Evolutionary conservation across 1,140 invertebrate genomes (phyloP).

Genomic region (Vanessa tameamea): DNA sequence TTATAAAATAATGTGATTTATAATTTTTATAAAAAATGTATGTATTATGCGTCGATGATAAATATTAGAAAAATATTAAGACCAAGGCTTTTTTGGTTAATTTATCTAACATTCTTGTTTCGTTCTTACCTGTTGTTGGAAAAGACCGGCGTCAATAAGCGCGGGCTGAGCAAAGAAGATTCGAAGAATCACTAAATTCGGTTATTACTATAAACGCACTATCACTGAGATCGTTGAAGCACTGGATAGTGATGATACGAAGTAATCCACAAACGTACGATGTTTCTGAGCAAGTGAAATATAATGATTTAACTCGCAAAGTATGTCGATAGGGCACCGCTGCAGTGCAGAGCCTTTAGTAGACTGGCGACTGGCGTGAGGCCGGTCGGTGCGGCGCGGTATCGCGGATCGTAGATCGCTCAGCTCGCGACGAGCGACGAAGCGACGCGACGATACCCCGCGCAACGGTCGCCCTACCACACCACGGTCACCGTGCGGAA

Average conservation of each 20-base stretch:
- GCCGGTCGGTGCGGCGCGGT: slow-evolving; percentile 20
- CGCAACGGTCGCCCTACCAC: not conserved
- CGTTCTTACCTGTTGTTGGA: slow-evolving; percentile 66
- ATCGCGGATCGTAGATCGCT: slow-evolving; percentile 20
- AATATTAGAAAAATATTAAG: not conserved
- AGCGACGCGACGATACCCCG: slow-evolving; percentile 22
- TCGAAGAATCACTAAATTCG: slow-evolving; percentile 51
- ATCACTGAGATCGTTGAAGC: slow-evolving; percentile 51
- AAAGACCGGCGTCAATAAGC: slow-evolving; percentile 64
- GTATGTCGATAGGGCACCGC: slow-evolving; percentile 49
- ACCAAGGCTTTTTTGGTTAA: not conserved
- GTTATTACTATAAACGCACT: slow-evolving; percentile 46
- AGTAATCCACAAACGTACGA: slow-evolving; percentile 41
- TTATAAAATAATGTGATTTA: too few relatives aligned
- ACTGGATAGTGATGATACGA: slow-evolving; percentile 37
- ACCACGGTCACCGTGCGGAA: slow-evolving; percentile 30
- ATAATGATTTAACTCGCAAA: slow-evolving; percentile 15
- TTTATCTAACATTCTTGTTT: slow-evolving; percentile 15
- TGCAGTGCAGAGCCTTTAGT: slow-evolving; percentile 66
- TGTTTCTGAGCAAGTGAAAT: slow-evolving; percentile 25
- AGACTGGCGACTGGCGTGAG: slow-evolving; percentile 68
- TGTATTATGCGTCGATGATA: too few relatives aligned
- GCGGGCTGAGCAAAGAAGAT: slow-evolving; percentile 48
- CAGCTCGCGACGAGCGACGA: slow-evolving; percentile 19
- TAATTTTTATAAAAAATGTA: too few relatives aligned